Evolutionary conservation across 2,113 vertebrate genomes (phyloP).

Genomic region (Arizona elegans): DNA sequence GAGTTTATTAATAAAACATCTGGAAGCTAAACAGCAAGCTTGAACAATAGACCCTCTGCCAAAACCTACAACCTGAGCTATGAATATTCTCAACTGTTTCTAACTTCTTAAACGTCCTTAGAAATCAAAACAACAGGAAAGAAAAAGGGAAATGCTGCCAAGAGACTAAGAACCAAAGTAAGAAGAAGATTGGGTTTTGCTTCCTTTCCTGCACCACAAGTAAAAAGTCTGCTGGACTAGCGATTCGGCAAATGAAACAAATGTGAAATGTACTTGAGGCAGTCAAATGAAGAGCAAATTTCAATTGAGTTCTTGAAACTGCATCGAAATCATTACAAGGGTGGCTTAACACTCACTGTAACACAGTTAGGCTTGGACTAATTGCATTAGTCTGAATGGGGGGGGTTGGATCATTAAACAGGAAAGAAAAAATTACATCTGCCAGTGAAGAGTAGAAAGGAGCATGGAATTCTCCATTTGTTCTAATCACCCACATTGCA

Average conservation of each 20-base stretch:
- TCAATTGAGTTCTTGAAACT: constrained; percentile 8
- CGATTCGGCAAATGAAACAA: constrained; percentile 22
- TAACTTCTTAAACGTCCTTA: neutral
- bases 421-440: neutral
- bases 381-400: neutral
- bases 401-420: neutral
- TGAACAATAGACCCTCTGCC: neutral
- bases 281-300: constrained; percentile 20
- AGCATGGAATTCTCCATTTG: neutral
- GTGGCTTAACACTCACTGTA: constrained; percentile 16
- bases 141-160: neutral
- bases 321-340: constrained; percentile 21
- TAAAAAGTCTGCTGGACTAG: neutral
- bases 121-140: neutral
- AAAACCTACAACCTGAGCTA: neutral
- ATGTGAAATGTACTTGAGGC: constrained; percentile 5
- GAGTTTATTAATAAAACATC: neutral
- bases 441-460: neutral
- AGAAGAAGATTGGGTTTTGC: neutral
- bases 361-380: neutral
- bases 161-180: neutral
- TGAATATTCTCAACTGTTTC: neutral
- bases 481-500: neutral
- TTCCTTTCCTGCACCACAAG: neutral
- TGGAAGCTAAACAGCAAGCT: neutral